These are phyloP conservation scores for Rhorus exstirpatorius DNA, from an alignment of 2,888 invertebrate species.

Conservation along the genomic window DNA sequence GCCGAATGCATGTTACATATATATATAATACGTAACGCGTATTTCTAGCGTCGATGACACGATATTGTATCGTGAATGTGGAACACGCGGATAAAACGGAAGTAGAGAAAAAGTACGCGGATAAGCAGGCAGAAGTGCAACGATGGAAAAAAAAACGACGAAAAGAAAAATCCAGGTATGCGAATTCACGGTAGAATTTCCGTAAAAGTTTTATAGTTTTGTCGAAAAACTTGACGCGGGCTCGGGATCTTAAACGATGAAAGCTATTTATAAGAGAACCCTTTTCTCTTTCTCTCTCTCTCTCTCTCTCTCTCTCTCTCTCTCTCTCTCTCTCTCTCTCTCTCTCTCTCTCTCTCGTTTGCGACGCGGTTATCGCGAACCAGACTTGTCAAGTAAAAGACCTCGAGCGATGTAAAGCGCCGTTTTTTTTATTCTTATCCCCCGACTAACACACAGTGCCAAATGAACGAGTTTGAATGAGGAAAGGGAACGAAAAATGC, in stretches of 20 bases:
- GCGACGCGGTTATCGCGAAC: slow-evolving; percentile 43
- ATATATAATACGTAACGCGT: slow-evolving; percentile 13
- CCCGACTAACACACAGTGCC: slow-evolving; percentile 15
- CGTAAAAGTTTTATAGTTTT: slow-evolving; percentile 68
- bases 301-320: neutral
- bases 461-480: slow-evolving; percentile 45
- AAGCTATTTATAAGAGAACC: slow-evolving; percentile 63
- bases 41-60: slow-evolving; percentile 35
- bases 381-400: slow-evolving; percentile 42
- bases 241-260: slow-evolving; percentile 55
- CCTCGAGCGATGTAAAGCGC: slow-evolving; percentile 37
- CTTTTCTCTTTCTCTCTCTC: too few species aligned
- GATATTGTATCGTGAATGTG: slow-evolving; percentile 33
- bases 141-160: neutral
- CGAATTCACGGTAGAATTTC: slow-evolving; percentile 65
- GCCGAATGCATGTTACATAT: neutral
- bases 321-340: slow-evolving; percentile 20
- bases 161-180: slow-evolving; percentile 21
- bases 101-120: neutral
- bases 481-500: slow-evolving; percentile 30
- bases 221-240: slow-evolving; percentile 48
- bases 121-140: neutral
- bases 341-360: neutral
- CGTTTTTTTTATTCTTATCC: neutral
- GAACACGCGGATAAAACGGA: slow-evolving; percentile 33